Conservation (phyloP, 1,140 invertebrate species). For the Acromyrmex charruanus region DNA sequence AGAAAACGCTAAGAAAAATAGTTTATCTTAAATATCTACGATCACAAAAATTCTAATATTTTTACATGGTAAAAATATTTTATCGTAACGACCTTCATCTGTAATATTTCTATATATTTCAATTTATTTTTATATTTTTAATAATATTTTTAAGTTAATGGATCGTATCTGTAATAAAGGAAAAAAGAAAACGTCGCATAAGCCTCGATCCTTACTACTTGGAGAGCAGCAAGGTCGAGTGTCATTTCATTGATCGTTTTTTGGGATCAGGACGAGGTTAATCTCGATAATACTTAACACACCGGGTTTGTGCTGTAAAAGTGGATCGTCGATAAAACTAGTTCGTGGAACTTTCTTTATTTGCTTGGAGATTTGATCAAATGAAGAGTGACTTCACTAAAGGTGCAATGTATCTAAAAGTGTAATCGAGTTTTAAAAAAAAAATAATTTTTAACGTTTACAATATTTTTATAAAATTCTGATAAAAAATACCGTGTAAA, state of each 20-base stretch:
- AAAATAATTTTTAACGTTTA: background rate
- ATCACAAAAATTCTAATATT: background rate
- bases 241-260: slow-evolving; percentile 43
- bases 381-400: slow-evolving; percentile 17
- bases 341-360: slow-evolving; percentile 21
- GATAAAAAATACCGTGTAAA: background rate
- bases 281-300: slow-evolving; percentile 60
- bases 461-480: background rate
- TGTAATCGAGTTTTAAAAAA: background rate
- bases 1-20: background rate
- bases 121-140: background rate
- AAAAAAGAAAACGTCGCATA: background rate
- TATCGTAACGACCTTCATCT: background rate
- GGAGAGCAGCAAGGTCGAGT: slow-evolving; percentile 15
- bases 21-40: background rate
- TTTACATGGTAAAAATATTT: background rate
- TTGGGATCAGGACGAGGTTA: slow-evolving; percentile 45
- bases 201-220: slow-evolving; percentile 2
- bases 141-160: slow-evolving; percentile 2
- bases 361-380: slow-evolving; percentile 35
- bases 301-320: slow-evolving; percentile 50
- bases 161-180: background rate
- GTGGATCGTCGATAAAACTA: slow-evolving; percentile 35
- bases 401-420: background rate
- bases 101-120: background rate